Base-by-base conservation (phyloP, 2,797 vertebrate genomes). In the Salarias fasciatus region DNA sequence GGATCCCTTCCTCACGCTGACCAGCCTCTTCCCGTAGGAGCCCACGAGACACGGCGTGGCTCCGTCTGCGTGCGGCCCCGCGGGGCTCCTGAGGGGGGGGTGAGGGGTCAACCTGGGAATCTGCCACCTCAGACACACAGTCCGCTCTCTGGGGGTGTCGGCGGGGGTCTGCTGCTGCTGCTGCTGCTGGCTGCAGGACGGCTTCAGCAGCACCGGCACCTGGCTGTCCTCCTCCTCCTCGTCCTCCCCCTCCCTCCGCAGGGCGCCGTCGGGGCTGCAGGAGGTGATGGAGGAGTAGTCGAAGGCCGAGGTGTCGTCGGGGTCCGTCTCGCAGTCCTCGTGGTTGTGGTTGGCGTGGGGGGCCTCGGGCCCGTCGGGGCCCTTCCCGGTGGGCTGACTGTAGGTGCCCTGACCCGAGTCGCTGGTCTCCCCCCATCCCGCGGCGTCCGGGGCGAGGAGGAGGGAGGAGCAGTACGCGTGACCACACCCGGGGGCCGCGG, bases 261-360 rank as follows among this genome's bases (percentile, higher is more conserved):
- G 77, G 12, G 90, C 90, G 29, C 88, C 87, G 1, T 93, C 92
- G 0, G 92, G 91, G 70, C 92, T 93, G 79, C 92, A 91, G 30
- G 93, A 89, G 30, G 92, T 92, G 50, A 92, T 92, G 0, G 93
- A 94, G 50, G 92, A 94, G 83, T 92, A 93, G 75, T 93, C 92
- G 5, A 93, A 94, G 44, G 90, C 88, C 0, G 91, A 93, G 13
- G 90, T 86, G 67, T 94, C 92, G 1, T 91, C 92, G 0, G 69
- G 75, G 82, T 93, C 90, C 0, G 88, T 91, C 13, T 90, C 87
- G 0, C 71, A 37, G 53, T 86, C 84, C 7, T 88, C 79, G 0
- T 42, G 57, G 59, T 58, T 42, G 50, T 5, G 73, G 57, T 44
- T 29, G 1, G 62, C 13, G 6, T 1, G 38, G 0, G 75, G 14